Evolutionary conservation across 2,888 invertebrate species (phyloP).

Genomic region (Eupithecia inturbata): DNA sequence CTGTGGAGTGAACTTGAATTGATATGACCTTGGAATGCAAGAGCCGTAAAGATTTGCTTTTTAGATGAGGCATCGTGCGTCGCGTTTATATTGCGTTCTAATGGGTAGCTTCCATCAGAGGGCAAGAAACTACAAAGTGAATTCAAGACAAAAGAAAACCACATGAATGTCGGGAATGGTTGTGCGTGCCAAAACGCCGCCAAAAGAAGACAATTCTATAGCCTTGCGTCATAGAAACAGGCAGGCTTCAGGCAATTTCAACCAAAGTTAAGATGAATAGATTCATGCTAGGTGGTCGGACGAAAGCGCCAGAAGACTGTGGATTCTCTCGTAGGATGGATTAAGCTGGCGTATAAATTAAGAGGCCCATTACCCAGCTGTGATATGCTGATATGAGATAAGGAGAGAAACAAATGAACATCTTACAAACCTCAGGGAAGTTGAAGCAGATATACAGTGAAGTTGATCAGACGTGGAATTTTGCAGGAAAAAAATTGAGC

Average conservation of each 20-base stretch:
- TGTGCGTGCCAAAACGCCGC: constrained; percentile 18
- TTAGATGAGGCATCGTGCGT: constrained; percentile 30
- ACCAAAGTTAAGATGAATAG: neutral
- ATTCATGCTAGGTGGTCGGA: neutral
- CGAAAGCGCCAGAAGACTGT: too few species aligned
- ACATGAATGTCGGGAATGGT: constrained; percentile 8
- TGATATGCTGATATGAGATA: too few species aligned
- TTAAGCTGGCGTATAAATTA: too few species aligned
- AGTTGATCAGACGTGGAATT: too few species aligned
- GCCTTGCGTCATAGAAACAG: neutral
- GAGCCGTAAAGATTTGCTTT: constrained; percentile 32
- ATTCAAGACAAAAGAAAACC: constrained; percentile 28
- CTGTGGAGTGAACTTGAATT: constrained; percentile 25
- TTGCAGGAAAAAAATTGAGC: neutral
- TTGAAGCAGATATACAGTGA: too few species aligned
- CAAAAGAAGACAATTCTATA: constrained; percentile 1
- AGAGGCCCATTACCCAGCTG: neutral
- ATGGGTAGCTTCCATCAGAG: constrained; percentile 21
- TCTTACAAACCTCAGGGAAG: neutral
- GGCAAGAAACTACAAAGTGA: constrained; percentile 17
- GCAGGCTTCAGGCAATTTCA: neutral
- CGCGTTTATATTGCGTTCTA: constrained; percentile 25
- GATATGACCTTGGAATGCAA: constrained; percentile 30
- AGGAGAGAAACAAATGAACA: neutral
- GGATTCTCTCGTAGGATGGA: too few species aligned